A percentile compares a stretch with the other conserved stretches of the same genome.
Conservation (phyloP, 2,797 vertebrate genomes). For the Anabacerthia variegaticeps region DNA sequence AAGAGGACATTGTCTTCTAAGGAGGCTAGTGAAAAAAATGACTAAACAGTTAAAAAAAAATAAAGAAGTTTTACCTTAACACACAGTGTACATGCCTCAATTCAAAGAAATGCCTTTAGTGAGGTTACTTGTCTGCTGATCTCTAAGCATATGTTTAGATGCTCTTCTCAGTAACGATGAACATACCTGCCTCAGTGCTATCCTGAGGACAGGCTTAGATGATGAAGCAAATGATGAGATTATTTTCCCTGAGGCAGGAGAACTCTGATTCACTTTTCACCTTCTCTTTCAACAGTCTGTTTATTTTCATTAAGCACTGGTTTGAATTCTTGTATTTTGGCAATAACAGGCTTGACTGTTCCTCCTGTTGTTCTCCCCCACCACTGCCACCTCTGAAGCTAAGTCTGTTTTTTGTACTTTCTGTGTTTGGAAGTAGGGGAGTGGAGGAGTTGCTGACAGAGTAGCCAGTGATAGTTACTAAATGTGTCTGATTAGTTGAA, state of each 20-base stretch:
- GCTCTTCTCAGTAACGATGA: not conserved
- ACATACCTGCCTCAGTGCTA: not conserved
- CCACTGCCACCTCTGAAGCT: conserved; percentile 44
- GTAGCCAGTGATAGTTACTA: conserved; percentile 17
- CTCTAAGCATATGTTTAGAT: not conserved
- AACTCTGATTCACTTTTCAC: conserved; percentile 44
- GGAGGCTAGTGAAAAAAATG: not conserved
- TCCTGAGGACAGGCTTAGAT: not conserved
- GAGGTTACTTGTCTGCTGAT: not conserved
- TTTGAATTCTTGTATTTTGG: conserved; percentile 33
- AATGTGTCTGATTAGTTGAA: conserved; percentile 8
- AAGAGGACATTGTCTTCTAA: not conserved
- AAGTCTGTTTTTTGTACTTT: conserved; percentile 61
- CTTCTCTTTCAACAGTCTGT: conserved; percentile 33
- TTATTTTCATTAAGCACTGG: conserved; percentile 39
- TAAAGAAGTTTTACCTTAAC: not conserved
- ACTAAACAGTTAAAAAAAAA: not conserved
- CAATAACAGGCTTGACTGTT: conserved; percentile 55
- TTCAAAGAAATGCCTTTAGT: not conserved
- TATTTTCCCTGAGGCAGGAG: conserved; percentile 19
- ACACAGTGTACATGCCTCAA: rapidly evolving
- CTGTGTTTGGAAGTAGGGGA: conserved; percentile 50
- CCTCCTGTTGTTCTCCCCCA: conserved; percentile 37
- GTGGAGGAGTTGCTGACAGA: conserved; percentile 24
- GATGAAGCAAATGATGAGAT: not conserved